Base-by-base conservation (phyloP, 2,797 vertebrate species). In the Syngnathus acus region DNA sequence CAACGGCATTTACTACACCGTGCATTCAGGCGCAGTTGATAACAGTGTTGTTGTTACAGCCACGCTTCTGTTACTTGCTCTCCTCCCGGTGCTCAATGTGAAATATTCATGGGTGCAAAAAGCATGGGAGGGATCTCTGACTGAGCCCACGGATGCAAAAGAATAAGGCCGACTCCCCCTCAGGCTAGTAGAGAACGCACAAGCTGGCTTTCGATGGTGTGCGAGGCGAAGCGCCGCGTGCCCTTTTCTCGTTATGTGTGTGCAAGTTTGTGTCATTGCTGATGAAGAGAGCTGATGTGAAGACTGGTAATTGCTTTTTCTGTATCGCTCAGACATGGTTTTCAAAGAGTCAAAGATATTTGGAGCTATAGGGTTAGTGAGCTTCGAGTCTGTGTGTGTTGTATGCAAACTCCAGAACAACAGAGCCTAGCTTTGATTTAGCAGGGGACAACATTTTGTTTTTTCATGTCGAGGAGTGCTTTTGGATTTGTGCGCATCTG, bases 71-170 rank as follows among this genome's bases (percentile, higher is more conserved):
- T 39, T 21, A 39, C 17, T 53, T 51, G 21, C 54, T 69, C 62
- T 72, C 45, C 26, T 42, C 59, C 59, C 69, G 62, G 73, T 65
- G 61, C 75, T 82, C 74, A 72, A 66, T 62, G 70, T 88, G 68
- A 88, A 87, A 84, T 82, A 86, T 86, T 88, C 64, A 86, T 81
- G 51, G 51, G 64, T 65, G 78, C 73, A 76, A 79, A 84, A 47
- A 74, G 78, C 65, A 66, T 43, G 60, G 72, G 63, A 68, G 65
- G 67, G 69, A 70, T 79, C 71, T 81, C 73, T 55, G 78, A 78
- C 72, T 60, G 67, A 66, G 73, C 65, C 14, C 68, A 55, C 68
- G 62, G 66, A 79, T 73, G 79, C 74, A 71, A 75, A 77, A 74
- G 54, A 80, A 82, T 65, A 43, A 57, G 71, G 48, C 71, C 68